Base-by-base conservation (phyloP, 37 sponge, comb jelly and placozoan genomes). In the Amphimedon queenslandica region DNA sequence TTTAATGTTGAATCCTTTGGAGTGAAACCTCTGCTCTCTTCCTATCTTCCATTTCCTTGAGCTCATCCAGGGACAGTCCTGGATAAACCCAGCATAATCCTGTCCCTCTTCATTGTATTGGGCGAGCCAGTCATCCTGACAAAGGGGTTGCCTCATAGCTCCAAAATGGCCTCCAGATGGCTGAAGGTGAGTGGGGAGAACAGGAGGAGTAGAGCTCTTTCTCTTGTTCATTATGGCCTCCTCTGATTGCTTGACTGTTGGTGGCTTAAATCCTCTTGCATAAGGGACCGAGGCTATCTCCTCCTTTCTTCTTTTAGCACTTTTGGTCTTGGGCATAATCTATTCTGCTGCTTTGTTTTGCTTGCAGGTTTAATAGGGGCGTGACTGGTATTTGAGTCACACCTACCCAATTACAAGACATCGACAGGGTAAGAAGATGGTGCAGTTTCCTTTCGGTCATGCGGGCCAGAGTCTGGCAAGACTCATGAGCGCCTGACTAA, bases 21-120 rank as follows among this genome's bases (percentile, higher is more conserved):
- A 20, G 43, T 69, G 58, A 43, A 96, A 96, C 8, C 32, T 21
- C 21, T 64, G 32, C 13, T 65, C 72, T 40, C 69, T 80, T 42
- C 72, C 43, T 58, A 82, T 81, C 63, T 75, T 88, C 42, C 72
- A 10, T 51, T 82, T 84, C 63, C 94, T 77, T 55, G 35, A 70
- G 10, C 87, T 85, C 30, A 97, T 66, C 94, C 94, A 93, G 4
- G 98, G 98, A 30, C 79, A 81, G 30, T 91, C 86, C 37, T 39
- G 31, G 10, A 83, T 38, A 61, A 97, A 97, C 55, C 90, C 73
- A 3, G 55, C 37, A 53, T 77, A 93, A 0, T 83, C 85, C 37
- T 97, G 94, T 40, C 98, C 98, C 31, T 58, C 69, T 71, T 97
- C 98, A 29, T 91, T 90, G 89, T 97, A 97, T 78, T 93, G 94